A percentile compares a stretch with the other conserved stretches of the same genome.
Conservation (phyloP, 2,888 invertebrate genomes). For the Syrphus vitripennis region DNA sequence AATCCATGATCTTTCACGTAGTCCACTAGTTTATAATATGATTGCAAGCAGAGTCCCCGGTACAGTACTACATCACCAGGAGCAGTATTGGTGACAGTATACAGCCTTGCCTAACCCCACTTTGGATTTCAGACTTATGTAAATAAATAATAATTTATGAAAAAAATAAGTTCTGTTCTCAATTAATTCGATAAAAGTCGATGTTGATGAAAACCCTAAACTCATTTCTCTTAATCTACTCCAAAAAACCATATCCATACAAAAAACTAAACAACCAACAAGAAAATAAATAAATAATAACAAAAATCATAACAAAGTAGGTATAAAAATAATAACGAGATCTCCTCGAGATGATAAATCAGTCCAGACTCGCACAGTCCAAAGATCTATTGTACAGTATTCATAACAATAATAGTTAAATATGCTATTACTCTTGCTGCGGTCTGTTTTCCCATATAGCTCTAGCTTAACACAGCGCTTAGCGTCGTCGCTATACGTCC, state of each 20-base stretch:
- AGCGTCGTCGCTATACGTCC: not conserved
- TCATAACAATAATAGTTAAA: slow-evolving; percentile 72
- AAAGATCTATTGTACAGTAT: slow-evolving; percentile 69
- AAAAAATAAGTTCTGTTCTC: no score
- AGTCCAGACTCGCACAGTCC: slow-evolving; percentile 48
- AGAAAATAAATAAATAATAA: not conserved
- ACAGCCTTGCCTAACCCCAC: no score
- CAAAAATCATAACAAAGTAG: slow-evolving; percentile 18
- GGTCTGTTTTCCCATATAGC: slow-evolving; percentile 24
- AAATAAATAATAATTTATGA: no score
- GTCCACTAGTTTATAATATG: no score
- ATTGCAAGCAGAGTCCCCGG: no score
- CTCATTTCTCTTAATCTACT: not conserved
- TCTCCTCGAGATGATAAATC: slow-evolving; percentile 69
- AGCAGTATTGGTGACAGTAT: no score
- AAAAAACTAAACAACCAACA: not conserved
- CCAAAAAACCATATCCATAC: not conserved
- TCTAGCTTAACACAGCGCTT: not conserved
- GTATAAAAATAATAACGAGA: slow-evolving; percentile 63
- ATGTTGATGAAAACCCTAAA: not conserved
- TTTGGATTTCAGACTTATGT: no score
- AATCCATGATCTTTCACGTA: no score
- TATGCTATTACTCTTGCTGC: slow-evolving; percentile 69
- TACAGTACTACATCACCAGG: no score
- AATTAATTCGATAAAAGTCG: not conserved